Base-by-base conservation (phyloP, 2,113 vertebrate genomes). In the Bufo gargarizans region DNA sequence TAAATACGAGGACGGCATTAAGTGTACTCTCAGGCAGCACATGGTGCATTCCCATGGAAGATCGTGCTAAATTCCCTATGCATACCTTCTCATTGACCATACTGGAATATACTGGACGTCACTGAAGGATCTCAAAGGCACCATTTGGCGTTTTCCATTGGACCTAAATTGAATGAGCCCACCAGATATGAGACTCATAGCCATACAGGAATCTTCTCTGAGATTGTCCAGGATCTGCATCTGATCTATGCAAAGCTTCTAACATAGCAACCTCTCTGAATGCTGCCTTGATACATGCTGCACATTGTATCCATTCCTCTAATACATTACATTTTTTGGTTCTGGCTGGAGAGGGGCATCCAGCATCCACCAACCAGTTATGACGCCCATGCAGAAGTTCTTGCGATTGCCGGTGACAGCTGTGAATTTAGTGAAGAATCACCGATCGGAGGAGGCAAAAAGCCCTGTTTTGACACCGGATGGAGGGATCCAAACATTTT, bases 391-490 rank as follows among this genome's bases (percentile, higher is more conserved):
- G 96, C 97, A 97, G 90, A 96, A 93, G 90, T 91, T 99, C 90
- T 93, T 98, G 91, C 97, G 97, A 94, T 94, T 98, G 84, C 97
- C 97, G 0, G 94, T 93, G 84, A 77, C 92, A 0, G 93, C 90
- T 0, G 95, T 93, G 14, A 93, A 94, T 91, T 93, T 97, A 0
- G 95, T 96, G 20, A 97, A 95, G 53, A 93, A 92, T 20, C 92
- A 86, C 88, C 93, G 93, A 47, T 91, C 94, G 0, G 95, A 96
- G 92, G 97, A 98, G 85, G 96, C 95, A 59, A 95, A 94, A 45
- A 98, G 97, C 90, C 97, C 96, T 0, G 97, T 98, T 91, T 90
- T 99, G 91, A 94, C 92, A 61, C 94, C 96, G 0, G 96, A 98
- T 45, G 91, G 93, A 0, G 92, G 91, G 6, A 94, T 96, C 20